Percentiles rank a stretch among this genome's conserved stretches.
These are phyloP conservation scores for Urophycis tenuis DNA, from an alignment of 2,797 vertebrate genomes.

Conservation along the genomic window DNA sequence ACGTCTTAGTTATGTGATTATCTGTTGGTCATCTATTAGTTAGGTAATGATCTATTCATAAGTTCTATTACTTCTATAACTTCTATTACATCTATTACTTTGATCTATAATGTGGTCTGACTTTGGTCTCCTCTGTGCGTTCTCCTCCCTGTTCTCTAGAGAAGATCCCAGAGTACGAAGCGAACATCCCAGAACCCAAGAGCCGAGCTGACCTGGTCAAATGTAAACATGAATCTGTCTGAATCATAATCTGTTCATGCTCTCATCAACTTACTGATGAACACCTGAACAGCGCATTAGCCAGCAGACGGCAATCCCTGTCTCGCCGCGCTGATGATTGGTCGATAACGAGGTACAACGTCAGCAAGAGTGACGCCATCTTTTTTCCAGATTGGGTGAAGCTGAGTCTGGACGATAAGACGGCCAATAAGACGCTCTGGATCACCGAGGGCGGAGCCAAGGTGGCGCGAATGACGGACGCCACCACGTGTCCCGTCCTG, in stretches of 20 bases:
- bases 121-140: background rate
- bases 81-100: no score
- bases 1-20: background rate
- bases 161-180: background rate
- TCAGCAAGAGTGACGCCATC: background rate
- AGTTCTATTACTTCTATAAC: no score
- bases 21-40: background rate
- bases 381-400: constrained; percentile 51
- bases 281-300: no score
- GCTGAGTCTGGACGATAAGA: constrained; percentile 61
- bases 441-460: constrained; percentile 55
- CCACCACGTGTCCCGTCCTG: constrained; percentile 57
- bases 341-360: background rate
- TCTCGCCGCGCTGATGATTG: no score
- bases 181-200: background rate
- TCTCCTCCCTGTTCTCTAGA: background rate
- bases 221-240: background rate
- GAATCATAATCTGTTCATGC: background rate
- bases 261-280: no score
- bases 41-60: background rate
- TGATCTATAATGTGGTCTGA: background rate
- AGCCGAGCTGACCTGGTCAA: background rate
- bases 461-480: constrained; percentile 57
- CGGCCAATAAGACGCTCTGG: constrained; percentile 66
- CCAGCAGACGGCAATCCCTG: no score